Percentiles rank a stretch among this genome's conserved stretches.
These are phyloP conservation scores for Platycheirus albimanus DNA, from an alignment of 2,888 invertebrate genomes.

Conservation along the genomic window DNA sequence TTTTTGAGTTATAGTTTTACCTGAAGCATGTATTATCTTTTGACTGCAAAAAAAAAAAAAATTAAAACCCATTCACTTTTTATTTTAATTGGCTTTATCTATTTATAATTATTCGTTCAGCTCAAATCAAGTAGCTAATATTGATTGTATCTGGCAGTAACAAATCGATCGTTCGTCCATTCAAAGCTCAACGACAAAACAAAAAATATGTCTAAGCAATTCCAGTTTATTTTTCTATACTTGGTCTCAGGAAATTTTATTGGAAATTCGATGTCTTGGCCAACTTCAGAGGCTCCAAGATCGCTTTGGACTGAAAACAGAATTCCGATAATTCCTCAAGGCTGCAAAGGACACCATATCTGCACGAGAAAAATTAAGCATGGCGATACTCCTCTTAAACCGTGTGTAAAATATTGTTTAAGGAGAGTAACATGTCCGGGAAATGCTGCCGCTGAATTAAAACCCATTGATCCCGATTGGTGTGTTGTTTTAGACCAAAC, in stretches of 20 bases:
- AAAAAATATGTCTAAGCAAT: too few species aligned
- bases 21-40: too few species aligned
- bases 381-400: conserved; percentile 63
- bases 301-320: conserved; percentile 76
- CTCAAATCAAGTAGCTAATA: too few species aligned
- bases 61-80: too few species aligned
- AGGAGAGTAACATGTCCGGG: conserved; percentile 76
- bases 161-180: too few species aligned
- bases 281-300: conserved; percentile 10
- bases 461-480: conserved; percentile 68
- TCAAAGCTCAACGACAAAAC: too few species aligned
- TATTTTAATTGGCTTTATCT: too few species aligned
- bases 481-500: conserved; percentile 78
- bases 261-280: conserved; percentile 12
- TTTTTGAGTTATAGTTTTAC: too few species aligned
- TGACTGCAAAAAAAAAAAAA: too few species aligned
- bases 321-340: conserved; percentile 75
- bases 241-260: conserved; percentile 10
- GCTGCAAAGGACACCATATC: conserved; percentile 75
- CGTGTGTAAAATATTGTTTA: conserved; percentile 79
- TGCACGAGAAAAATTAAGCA: conserved; percentile 78
- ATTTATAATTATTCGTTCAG: too few species aligned
- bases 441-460: conserved; percentile 70
- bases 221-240: too few species aligned
- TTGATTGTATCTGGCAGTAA: too few species aligned